Evolutionary conservation across 2,797 vertebrate genomes (phyloP).

Genomic region (Oryzias sinensis): DNA sequence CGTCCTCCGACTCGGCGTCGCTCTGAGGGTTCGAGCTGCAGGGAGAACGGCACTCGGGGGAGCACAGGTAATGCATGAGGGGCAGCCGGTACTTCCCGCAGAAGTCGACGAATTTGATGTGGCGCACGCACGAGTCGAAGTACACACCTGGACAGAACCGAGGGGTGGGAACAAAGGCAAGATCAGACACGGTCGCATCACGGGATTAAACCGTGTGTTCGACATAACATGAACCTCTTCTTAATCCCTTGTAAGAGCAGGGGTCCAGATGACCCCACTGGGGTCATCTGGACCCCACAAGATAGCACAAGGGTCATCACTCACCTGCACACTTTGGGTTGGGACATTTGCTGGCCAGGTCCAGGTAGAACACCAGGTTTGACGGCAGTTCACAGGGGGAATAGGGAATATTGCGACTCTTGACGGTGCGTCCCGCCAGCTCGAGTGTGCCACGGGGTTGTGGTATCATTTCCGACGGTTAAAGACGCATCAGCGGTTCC

Average conservation of each 20-base stretch:
- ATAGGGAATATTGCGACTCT: conserved; percentile 88
- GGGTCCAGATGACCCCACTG: no score
- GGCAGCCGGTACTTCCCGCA: conserved; percentile 98
- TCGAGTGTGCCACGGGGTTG: conserved; percentile 92
- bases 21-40: conserved; percentile 96
- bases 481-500: no score
- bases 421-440: conserved; percentile 89
- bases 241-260: no score
- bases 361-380: conserved; percentile 87
- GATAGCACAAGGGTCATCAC: neutral
- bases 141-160: conserved; percentile 85
- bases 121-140: conserved; percentile 97
- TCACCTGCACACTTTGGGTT: conserved; percentile 97
- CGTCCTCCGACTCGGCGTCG: conserved; percentile 94
- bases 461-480: conserved; percentile 98
- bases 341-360: conserved; percentile 95
- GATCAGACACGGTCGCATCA: no score
- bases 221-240: no score
- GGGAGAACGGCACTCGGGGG: conserved; percentile 93
- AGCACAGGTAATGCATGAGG: conserved; percentile 99
- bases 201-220: no score
- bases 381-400: conserved; percentile 83
- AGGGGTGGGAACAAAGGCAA: conserved; percentile 5
- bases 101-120: conserved; percentile 99
- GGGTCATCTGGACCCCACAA: no score